These are phyloP conservation scores for Papilio gigon DNA, from an alignment of 2,888 invertebrate genomes.

Conservation along the genomic window DNA sequence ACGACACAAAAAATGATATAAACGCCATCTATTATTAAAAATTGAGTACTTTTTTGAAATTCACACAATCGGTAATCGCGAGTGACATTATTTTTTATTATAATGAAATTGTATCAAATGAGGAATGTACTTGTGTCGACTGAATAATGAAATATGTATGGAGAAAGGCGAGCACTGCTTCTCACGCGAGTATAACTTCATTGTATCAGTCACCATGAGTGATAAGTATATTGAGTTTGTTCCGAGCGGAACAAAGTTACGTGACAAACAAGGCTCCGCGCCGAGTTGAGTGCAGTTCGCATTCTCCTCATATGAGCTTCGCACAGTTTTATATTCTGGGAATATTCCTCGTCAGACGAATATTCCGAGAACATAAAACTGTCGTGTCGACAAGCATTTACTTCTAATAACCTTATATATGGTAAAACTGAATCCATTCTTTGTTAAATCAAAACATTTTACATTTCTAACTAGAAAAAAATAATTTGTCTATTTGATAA, in stretches of 20 bases:
- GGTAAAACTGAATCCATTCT: neutral
- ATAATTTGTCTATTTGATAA: too few relatives aligned
- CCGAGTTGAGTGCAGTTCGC: constrained; percentile 26
- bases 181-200: constrained; percentile 51
- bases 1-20: neutral
- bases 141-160: constrained; percentile 36
- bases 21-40: neutral
- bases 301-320: constrained; percentile 34
- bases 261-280: constrained; percentile 41
- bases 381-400: constrained; percentile 1
- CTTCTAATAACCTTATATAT: neutral
- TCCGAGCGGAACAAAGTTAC: constrained; percentile 46
- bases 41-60: neutral
- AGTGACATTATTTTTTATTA: neutral
- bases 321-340: constrained; percentile 14
- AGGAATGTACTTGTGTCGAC: constrained; percentile 38
- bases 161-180: constrained; percentile 46
- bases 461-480: too few relatives aligned
- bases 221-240: constrained; percentile 50
- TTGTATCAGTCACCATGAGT: constrained; percentile 50
- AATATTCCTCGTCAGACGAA: constrained; percentile 13
- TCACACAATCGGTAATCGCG: neutral
- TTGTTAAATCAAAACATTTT: too few relatives aligned
- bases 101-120: neutral
- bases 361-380: constrained; percentile 25